These are phyloP conservation scores for Chrysomallon squamiferum DNA, from an alignment of 1,140 invertebrate species.

Conservation along the genomic window DNA sequence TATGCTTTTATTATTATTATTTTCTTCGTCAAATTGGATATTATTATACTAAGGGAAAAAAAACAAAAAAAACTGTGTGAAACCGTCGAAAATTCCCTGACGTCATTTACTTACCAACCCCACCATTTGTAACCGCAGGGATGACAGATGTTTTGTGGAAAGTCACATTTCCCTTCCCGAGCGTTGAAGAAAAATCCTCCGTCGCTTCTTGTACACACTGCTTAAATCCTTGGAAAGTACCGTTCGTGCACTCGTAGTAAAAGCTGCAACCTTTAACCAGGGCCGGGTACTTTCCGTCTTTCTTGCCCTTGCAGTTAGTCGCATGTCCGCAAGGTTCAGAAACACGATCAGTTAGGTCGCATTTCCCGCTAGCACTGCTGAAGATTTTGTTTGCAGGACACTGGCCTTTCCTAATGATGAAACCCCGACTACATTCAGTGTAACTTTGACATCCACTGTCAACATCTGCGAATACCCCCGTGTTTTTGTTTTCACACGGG, in stretches of 20 bases:
- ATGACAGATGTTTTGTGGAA: conserved; percentile 36
- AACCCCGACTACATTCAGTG: conserved; percentile 20
- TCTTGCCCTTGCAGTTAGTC: conserved; percentile 14
- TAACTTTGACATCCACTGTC: conserved; percentile 18
- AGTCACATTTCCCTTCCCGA: conserved; percentile 26
- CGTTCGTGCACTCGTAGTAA: conserved; percentile 24
- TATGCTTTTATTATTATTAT: no score
- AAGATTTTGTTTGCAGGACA: conserved; percentile 21
- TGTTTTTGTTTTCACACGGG: conserved; percentile 19
- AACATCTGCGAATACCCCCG: conserved; percentile 24
- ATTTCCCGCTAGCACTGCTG: conserved; percentile 17
- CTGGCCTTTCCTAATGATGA: conserved; percentile 24
- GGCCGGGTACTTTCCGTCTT: conserved; percentile 28
- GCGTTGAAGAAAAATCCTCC: conserved; percentile 36
- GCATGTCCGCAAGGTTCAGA: conserved; percentile 25
- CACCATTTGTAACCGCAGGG: conserved; percentile 40
- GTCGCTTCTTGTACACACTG: conserved; percentile 19
- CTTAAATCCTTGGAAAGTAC: conserved; percentile 14
- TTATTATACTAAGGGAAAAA: no score
- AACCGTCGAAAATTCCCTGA: no score
- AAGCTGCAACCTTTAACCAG: conserved; percentile 23
- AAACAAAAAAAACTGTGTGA: no score
- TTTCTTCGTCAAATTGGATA: no score
- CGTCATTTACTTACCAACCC: conserved; percentile 31
- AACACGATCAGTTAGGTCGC: conserved; percentile 22